Base-by-base conservation (phyloP, 1,140 invertebrate genomes). In the Xylocopa sonorina region DNA sequence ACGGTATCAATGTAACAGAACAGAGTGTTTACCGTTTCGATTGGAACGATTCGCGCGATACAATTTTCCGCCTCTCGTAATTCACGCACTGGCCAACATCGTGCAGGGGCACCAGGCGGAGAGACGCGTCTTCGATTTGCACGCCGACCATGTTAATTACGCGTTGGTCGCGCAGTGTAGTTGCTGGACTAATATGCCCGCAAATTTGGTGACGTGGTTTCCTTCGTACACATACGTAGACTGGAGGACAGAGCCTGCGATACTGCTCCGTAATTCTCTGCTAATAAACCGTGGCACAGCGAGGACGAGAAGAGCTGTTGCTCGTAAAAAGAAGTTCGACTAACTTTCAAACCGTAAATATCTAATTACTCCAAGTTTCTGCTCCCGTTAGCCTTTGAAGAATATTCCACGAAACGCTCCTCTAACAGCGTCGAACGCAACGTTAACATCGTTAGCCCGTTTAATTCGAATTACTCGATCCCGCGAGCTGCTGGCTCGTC, bases 171-270 rank as follows among this genome's bases (percentile, higher is more conserved):
- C 16, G 6, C 10, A 5, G 16, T 63, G 67, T 72, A 78, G 68
- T n/a, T 72, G 67, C 76, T 72, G 67, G 67, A 62, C 55, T 58
- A 78, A 78, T 78, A 72, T 72, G 46, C 57, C 57, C 55, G 12
- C 38, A 66, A 48, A 76, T 76, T 76, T 63, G n/a, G 51, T 58
- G 74, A 76, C 27, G 34, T 48, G 32, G 48, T 34, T 51, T n/a
- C n/a, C n/a, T n/a, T n/a, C n/a, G n/a, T n/a, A n/a, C n/a, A n/a
- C n/a, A n/a, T n/a, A n/a, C n/a, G n/a, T n/a, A n/a, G n/a, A n/a
- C n/a, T n/a, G n/a, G n/a, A n/a, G n/a, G n/a, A n/a, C n/a, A n/a
- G n/a, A n/a, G n/a, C n/a, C n/a, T n/a, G n/a, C n/a, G n/a, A n/a
- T n/a, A n/a, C n/a, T 6, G n/a, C 46, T 27, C n/a, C 34, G 64